A percentile compares a stretch with the other conserved stretches of the same genome.
phyloP scores from a whole-genome alignment of 2,888 invertebrate species.

The Eristalis intricaria region DNA sequence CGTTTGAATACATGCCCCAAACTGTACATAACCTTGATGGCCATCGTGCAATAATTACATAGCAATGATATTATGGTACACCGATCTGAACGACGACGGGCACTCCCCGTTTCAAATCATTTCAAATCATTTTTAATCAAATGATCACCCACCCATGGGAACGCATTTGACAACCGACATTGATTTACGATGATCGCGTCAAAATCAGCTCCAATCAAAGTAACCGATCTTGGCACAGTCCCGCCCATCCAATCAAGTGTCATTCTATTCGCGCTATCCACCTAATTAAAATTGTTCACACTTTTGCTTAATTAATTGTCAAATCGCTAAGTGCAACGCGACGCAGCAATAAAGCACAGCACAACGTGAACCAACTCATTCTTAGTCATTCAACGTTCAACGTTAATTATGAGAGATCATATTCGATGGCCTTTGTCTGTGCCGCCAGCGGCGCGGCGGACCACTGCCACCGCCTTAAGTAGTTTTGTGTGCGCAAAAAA shows the following conservation, averaged over 20 bases:
- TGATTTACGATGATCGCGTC: slow-evolving; percentile 21
- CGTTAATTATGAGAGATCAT: slow-evolving; percentile 63
- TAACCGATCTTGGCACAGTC: slow-evolving; percentile 27
- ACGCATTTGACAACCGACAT: not conserved
- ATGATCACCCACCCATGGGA: not conserved
- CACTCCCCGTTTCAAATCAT: not conserved
- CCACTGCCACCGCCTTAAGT: not conserved
- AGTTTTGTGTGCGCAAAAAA: slow-evolving; percentile 22
- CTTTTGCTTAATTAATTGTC: slow-evolving; percentile 81
- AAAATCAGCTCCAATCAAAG: slow-evolving; percentile 25
- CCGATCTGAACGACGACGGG: not conserved
- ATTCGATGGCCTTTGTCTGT: slow-evolving; percentile 57
- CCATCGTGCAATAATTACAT: not conserved
- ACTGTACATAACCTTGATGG: not conserved
- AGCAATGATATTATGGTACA: not conserved
- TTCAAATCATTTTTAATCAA: not conserved
- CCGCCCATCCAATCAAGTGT: slow-evolving; percentile 26
- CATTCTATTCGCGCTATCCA: slow-evolving; percentile 49
- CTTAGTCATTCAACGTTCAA: slow-evolving; percentile 40
- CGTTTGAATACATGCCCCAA: not conserved
- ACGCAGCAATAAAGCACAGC: slow-evolving; percentile 31
- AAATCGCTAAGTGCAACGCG: slow-evolving; percentile 76
- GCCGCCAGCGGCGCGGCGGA: slow-evolving; percentile 24
- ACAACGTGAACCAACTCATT: slow-evolving; percentile 8
- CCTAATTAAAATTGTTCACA: slow-evolving; percentile 81